Conservation (phyloP, 2,113 vertebrate genomes). For the Pandion haliaetus region DNA sequence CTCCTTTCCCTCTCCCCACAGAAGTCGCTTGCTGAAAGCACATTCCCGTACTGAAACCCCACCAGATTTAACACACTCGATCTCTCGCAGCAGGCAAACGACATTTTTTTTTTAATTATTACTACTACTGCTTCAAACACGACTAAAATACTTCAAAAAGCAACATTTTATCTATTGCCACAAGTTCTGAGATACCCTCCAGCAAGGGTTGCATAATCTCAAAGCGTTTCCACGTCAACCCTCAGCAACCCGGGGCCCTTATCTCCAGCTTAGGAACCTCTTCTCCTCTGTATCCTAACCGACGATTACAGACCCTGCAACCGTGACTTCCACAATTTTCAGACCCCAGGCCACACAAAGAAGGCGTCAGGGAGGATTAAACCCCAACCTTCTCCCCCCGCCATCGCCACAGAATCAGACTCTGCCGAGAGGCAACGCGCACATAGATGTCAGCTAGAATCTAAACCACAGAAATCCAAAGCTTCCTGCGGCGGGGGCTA, state of each 20-base stretch:
- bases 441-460: not conserved
- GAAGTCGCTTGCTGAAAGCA: not conserved
- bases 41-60: not conserved
- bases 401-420: no score
- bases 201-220: not conserved
- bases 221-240: not conserved
- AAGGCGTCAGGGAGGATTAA: not conserved
- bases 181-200: not conserved
- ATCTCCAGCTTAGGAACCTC: not conserved
- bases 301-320: not conserved
- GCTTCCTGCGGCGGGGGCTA: not conserved
- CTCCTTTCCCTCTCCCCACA: not conserved
- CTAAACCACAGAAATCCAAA: not conserved
- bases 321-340: no score
- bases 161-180: not conserved
- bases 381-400: not conserved
- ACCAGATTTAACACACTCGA: accelerated
- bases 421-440: not conserved
- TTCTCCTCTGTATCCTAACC: no score
- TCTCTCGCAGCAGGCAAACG: not conserved
- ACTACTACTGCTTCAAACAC: not conserved
- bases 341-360: no score
- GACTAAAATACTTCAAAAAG: not conserved
- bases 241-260: not conserved
- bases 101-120: not conserved